Base-by-base conservation (phyloP, 1,140 invertebrate genomes). In the Lasioglossum albipes region DNA sequence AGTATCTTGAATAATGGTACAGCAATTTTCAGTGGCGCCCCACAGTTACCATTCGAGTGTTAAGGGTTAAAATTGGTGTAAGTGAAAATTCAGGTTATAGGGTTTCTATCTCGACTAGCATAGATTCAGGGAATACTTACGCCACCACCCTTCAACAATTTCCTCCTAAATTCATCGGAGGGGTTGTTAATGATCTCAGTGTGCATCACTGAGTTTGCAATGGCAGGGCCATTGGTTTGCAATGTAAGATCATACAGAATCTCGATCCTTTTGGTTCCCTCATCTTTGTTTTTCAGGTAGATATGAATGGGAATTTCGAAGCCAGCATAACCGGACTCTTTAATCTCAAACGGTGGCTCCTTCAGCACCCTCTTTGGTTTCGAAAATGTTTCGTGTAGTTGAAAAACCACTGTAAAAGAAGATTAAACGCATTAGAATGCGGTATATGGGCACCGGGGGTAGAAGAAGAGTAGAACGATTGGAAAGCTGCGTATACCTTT, bases 241-340 rank as follows among this genome's bases (percentile, higher is more conserved):
- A 99, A 93, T 86, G 95, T 95, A 65, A 99, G 94, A 92, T 99
- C 98, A 94, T 99, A 99, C 61, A 95, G 93, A 91, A 98, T 98
- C 65, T 94, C 93, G 54, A 98, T 96, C 89, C 96, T 98, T 89
- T 97, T 98, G 27, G 97, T 97, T 57, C 71, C 71, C 89, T 98
- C 97, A 91, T 98, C 97, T 91, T 97, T 97, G 91, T 97, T 98
- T 83, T 96, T 97, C 84, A 99, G 96, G 90, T 97, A 96, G 73
- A 99, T 96, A 86, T 98, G 97, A 88, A 99, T 98, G 3, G 96
- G 96, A 67, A 99, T 94, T 61, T 95, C 94, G 91, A 99, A 99
- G 22, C 98, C 97, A 75, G 98, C 98, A 95, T 99, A 99, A 3
- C 98, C 98, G 10, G 97, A 97, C 91, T 99, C 98, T 87, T 96